Percentiles rank a stretch among this genome's conserved stretches.
phyloP scores from a whole-genome alignment of 2,797 vertebrate genomes.

The Lepus townsendii region DNA sequence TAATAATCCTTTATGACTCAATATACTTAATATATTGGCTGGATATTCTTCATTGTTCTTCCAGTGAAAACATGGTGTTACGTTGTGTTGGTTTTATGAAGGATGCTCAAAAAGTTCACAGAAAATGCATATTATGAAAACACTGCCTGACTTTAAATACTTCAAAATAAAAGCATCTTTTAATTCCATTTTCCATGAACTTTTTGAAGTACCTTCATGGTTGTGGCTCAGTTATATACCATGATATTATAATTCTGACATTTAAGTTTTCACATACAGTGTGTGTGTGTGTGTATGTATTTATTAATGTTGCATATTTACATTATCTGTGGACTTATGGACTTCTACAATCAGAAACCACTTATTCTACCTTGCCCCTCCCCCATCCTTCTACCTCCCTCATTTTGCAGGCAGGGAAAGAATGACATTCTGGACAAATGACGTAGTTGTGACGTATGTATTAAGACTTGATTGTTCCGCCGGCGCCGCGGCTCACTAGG shows the following conservation, averaged over 20 bases:
- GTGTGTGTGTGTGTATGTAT: neutral
- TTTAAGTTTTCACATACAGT: neutral
- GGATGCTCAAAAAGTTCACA: too few relatives aligned
- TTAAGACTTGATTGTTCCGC: neutral
- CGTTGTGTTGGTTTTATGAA: neutral
- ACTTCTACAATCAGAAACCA: conserved; percentile 22
- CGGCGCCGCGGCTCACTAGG: too few relatives aligned
- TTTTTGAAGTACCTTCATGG: too few relatives aligned
- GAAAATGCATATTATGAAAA: too few relatives aligned
- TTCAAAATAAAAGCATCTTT: too few relatives aligned
- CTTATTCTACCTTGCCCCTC: neutral
- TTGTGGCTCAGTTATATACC: conserved; percentile 36
- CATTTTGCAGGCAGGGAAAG: conserved; percentile 17
- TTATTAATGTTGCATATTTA: conserved; percentile 54
- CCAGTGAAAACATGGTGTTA: neutral
- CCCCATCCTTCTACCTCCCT: neutral
- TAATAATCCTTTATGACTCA: neutral
- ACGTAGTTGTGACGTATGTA: neutral
- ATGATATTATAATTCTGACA: conserved; percentile 1
- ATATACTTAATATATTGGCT: neutral
- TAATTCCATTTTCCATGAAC: too few relatives aligned
- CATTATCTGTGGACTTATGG: neutral
- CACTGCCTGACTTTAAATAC: too few relatives aligned
- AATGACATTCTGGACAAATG: conserved; percentile 8
- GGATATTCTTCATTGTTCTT: neutral